Conservation (phyloP, 2,797 vertebrate species). For the Urophycis tenuis region DNA sequence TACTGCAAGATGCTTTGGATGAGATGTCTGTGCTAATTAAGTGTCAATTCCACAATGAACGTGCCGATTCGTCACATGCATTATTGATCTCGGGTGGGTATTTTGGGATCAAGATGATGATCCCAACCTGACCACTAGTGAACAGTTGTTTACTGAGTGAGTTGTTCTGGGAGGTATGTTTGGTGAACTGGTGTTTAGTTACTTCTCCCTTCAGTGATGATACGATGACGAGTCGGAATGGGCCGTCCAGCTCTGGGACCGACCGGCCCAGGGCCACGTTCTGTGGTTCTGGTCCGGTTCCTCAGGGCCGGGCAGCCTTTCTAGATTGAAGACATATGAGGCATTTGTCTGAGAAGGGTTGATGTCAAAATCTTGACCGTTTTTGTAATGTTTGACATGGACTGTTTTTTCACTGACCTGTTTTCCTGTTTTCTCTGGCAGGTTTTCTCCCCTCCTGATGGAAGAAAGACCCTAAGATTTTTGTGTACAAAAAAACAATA, state of each 20-base stretch:
- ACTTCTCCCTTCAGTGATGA: conserved; percentile 42
- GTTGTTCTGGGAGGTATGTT: not conserved
- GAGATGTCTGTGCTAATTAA: not conserved
- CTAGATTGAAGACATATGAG: conserved; percentile 77
- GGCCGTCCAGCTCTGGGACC: conserved; percentile 26
- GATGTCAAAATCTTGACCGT: not conserved
- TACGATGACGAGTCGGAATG: conserved; percentile 73
- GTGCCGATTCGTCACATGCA: too few species aligned
- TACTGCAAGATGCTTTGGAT: too few species aligned
- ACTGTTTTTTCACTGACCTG: not conserved
- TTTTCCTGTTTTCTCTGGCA: conserved; percentile 29
- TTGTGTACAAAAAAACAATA: conserved; percentile 77
- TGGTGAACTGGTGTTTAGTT: not conserved
- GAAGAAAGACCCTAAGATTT: conserved; percentile 46
- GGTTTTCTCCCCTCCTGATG: conserved; percentile 47
- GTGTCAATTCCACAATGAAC: not conserved
- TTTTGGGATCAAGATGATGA: not conserved
- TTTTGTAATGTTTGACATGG: too few species aligned
- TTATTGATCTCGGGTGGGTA: not conserved
- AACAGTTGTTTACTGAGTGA: not conserved
- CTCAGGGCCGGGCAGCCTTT: conserved; percentile 50
- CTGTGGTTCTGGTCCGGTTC: conserved; percentile 58
- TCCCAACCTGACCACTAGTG: not conserved
- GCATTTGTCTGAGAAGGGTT: conserved; percentile 98
- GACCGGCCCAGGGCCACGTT: conserved; percentile 57